Base-by-base conservation (phyloP, 2,113 vertebrate species). In the Hydrochoerus hydrochaeris region DNA sequence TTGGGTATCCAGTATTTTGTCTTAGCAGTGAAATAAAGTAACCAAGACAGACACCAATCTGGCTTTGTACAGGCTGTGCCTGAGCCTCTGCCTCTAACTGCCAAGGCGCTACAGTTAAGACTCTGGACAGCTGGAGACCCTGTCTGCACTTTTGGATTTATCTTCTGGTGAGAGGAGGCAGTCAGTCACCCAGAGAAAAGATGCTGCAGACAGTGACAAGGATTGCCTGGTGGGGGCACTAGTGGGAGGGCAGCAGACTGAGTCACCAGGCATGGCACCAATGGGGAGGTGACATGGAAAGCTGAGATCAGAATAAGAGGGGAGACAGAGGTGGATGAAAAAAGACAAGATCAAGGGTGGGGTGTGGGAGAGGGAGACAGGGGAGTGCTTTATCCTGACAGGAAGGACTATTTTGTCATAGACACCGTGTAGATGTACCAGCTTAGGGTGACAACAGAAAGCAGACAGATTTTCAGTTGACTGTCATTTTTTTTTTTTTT, bases 131-230 rank as follows among this genome's bases (percentile, higher is more conserved):
- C 16, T 2, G 7, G 54, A 57, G 78, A 46, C 65, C n/a, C 9
- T 35, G 57, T 44, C 28, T 77, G n/a, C 35, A 60, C 52, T 46
- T n/a, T 20, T 49, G 54, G 69, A 81, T 67, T 77, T 71, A 46
- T 83, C 28, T 86, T 84, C 60, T 14, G 10, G 52, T 52, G 52
- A 84, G 35, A 62, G 84, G 28, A 69, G 20, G 6, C 19, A n/a
- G 78, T 46, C 54, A 11, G 73, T 14, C 52, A n/a, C 16, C 12
- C 28, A 44, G 58, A 73, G 5, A 28, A 38, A 0, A 30, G 75
- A 16, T 0, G 58, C 28, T 52, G 60, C 22, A 28, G 49, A 49
- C 0, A 54, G 69, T 0, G 24, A 28, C 19, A 9, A 17, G 35
- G 41, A 75, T 41, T 26, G 63, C 58, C 5, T 60, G 19, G 0